Base-by-base conservation (phyloP, 92 coral and sea anemone genomes). In the Virgularia gustaviana region DNA sequence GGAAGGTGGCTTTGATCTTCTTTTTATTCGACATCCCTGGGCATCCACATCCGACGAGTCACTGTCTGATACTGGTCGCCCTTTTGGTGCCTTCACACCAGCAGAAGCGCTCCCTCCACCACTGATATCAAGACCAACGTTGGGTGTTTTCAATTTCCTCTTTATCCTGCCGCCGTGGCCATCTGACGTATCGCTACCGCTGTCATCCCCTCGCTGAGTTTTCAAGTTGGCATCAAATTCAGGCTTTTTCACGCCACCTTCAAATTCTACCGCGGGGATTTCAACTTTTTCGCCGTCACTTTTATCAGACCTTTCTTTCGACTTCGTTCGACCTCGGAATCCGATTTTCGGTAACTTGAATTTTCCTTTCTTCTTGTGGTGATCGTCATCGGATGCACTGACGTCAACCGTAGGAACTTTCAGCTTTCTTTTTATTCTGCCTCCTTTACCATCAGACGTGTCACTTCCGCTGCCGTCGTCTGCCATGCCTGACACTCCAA, bases 381-480 rank as follows among this genome's bases (percentile, higher is more conserved):
- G 9, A 51, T 30, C 42, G 9, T 33, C 70, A 63, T 18, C 70
- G 9, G 19, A 30, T 1, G 49, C 70, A 15, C 18, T 25, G 18
- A 63, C 20, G n/a, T 24, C 70, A 36, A 63, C 57, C 12, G 56
- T 25, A 66, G 73, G 73, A 24, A 44, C 5, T 66, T 66, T 66
- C 0, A 66, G 9, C 31, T 47, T 66, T 7, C 73, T 44, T 27
- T 66, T 66, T 2, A 43, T 66, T 66, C 73, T 66, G 27, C 73
- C 73, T 13, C 73, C 73, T 20, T 66, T 25, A 42, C 73, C 73
- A 44, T 66, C 73, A 2, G 73, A 66, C 29, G 73, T 66, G 3
- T 66, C 73, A 15, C 73, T 66, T n/a, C 73, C 73, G 34, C 73
- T 66, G 57, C 52, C 49, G 19, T 66, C 73, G 18, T 47, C 55